Evolutionary conservation across 2,113 vertebrate species (phyloP).

Genomic region (Phyllopteryx taeniolatus): DNA sequence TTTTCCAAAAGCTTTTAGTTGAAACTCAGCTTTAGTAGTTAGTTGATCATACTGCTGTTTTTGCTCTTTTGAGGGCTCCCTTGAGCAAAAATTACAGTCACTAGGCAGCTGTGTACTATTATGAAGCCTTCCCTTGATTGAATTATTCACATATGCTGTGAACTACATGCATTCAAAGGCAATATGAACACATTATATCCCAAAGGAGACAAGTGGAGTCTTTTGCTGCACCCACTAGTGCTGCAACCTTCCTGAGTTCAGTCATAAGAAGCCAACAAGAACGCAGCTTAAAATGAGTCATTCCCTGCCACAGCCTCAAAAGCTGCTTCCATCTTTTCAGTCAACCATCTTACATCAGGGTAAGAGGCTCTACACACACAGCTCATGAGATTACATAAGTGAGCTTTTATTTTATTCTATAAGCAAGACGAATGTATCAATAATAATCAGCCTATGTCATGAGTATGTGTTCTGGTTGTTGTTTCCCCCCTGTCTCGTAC

Average conservation of each 20-base stretch:
- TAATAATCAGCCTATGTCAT: background rate
- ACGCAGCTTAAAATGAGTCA: background rate
- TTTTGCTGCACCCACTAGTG: background rate
- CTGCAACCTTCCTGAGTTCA: background rate
- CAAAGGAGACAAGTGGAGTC: background rate
- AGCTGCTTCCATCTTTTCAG: background rate
- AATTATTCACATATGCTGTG: background rate
- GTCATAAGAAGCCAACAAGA: background rate
- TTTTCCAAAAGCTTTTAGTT: background rate
- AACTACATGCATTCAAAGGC: background rate
- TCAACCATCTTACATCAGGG: background rate
- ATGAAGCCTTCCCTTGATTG: background rate
- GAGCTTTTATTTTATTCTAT: background rate
- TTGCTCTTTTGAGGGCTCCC: background rate
- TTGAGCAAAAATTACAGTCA: slow-evolving; percentile 3
- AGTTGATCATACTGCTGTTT: slow-evolving; percentile 19
- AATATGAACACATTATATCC: background rate
- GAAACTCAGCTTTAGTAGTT: slow-evolving; percentile 9
- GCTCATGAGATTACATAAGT: background rate
- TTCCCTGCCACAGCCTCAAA: background rate
- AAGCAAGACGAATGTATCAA: background rate
- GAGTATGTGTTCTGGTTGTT: no score
- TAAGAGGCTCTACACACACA: background rate
- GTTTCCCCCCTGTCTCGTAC: no score
- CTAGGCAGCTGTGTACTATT: background rate